Percentiles rank a stretch among this genome's conserved stretches.
These are phyloP conservation scores for Acanthurus leucopareius DNA, from an alignment of 2,797 vertebrate species.

Conservation along the genomic window DNA sequence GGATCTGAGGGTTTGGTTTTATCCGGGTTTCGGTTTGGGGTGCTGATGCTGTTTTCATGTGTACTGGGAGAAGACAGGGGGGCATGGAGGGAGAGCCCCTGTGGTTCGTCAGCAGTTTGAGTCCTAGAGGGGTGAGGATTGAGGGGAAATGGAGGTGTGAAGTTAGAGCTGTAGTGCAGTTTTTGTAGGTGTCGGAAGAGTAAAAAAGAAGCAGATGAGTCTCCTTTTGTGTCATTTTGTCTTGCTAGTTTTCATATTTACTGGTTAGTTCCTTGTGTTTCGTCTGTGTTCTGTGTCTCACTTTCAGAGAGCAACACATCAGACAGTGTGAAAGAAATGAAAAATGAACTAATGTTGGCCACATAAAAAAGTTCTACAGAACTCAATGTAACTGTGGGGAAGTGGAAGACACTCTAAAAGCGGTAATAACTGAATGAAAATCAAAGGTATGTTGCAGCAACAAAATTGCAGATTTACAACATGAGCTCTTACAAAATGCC, in stretches of 20 bases:
- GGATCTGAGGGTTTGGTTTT: slow-evolving; percentile 82
- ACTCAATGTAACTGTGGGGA: slow-evolving; percentile 21
- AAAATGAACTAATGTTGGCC: slow-evolving; percentile 25
- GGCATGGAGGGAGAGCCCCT: slow-evolving; percentile 33
- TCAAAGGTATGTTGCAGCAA: slow-evolving; percentile 33
- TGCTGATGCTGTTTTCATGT: slow-evolving; percentile 82
- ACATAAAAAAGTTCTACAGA: slow-evolving; percentile 5
- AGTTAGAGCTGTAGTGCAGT: slow-evolving; percentile 51
- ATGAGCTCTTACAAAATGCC: slow-evolving; percentile 59
- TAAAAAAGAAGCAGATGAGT: slow-evolving; percentile 37
- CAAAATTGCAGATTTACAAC: slow-evolving; percentile 38
- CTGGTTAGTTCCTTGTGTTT: slow-evolving; percentile 50
- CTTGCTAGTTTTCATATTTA: slow-evolving; percentile 27
- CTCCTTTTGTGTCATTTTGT: slow-evolving; percentile 49
- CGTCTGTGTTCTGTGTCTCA: slow-evolving; percentile 50
- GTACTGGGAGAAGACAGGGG: slow-evolving; percentile 69
- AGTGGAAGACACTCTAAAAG: slow-evolving; percentile 29
- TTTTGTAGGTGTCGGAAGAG: slow-evolving; percentile 42
- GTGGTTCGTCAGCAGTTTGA: slow-evolving; percentile 59
- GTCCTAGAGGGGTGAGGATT: slow-evolving; percentile 75
- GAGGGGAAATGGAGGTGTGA: slow-evolving; percentile 64
- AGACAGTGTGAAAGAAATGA: slow-evolving; percentile 32
- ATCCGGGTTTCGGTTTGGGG: slow-evolving; percentile 79
- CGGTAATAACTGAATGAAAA: background rate
- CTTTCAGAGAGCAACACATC: slow-evolving; percentile 43